Percentiles rank a stretch among this genome's conserved stretches.
Conservation (phyloP, 1,140 invertebrate genomes). For the Phymastichus coffea region DNA sequence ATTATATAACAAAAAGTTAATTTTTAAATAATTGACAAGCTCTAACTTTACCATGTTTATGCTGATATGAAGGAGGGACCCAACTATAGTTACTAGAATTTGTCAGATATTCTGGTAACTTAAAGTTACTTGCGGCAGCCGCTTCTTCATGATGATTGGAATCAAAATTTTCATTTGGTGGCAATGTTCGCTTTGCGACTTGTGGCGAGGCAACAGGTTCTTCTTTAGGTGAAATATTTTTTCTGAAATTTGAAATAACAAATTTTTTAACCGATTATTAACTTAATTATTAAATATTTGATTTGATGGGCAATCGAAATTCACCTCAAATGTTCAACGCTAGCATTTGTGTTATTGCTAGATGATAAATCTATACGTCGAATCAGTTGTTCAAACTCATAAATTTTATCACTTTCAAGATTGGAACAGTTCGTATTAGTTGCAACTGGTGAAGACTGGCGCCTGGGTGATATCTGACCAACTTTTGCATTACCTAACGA, state of each 20-base stretch:
- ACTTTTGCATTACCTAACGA: slow-evolving; percentile 40
- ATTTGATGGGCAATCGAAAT: slow-evolving; percentile 36
- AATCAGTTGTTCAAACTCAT: slow-evolving; percentile 40
- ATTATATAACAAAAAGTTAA: slow-evolving; percentile 14
- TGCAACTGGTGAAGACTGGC: slow-evolving; percentile 41
- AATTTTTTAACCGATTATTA: background rate
- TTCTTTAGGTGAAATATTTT: slow-evolving; percentile 34
- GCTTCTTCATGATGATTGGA: slow-evolving; percentile 15
- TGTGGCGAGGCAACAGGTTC: slow-evolving; percentile 29
- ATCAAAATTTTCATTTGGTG: slow-evolving; percentile 33
- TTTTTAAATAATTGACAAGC: slow-evolving; percentile 1
- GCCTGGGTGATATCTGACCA: slow-evolving; percentile 36
- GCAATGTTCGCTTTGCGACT: slow-evolving; percentile 32
- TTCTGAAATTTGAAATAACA: slow-evolving; percentile 27
- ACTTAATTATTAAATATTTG: background rate
- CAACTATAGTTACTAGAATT: slow-evolving; percentile 45
- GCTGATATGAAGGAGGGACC: slow-evolving; percentile 45
- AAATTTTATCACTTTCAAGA: slow-evolving; percentile 40
- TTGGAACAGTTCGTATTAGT: slow-evolving; percentile 38
- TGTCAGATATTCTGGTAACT: slow-evolving; percentile 35
- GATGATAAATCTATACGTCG: slow-evolving; percentile 41
- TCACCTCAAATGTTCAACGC: slow-evolving; percentile 41
- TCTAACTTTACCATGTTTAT: slow-evolving; percentile 39
- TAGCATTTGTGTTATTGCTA: slow-evolving; percentile 32
- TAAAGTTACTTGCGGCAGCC: background rate